These are phyloP conservation scores for Ancistrus triradiatus DNA, from an alignment of 2,113 vertebrate species.

Conservation along the genomic window DNA sequence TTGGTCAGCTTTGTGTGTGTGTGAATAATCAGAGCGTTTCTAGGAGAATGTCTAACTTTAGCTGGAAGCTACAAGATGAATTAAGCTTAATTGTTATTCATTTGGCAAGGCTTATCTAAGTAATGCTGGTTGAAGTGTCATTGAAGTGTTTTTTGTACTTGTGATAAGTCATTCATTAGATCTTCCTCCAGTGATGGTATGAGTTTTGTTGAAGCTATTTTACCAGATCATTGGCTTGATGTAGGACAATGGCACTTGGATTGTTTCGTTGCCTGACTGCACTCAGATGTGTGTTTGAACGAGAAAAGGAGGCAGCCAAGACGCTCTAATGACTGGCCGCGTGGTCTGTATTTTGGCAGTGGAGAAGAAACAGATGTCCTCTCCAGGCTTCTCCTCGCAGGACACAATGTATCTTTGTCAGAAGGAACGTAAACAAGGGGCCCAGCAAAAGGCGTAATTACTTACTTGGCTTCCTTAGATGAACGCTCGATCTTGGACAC, in stretches of 20 bases:
- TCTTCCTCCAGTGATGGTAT: slow-evolving; percentile 13
- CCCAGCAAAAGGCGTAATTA: slow-evolving; percentile 13
- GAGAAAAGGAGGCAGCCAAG: neutral
- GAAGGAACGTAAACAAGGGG: slow-evolving; percentile 14
- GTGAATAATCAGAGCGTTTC: neutral
- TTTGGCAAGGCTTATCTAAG: neutral
- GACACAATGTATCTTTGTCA: slow-evolving; percentile 35
- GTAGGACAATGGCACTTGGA: slow-evolving; percentile 1
- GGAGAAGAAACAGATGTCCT: slow-evolving; percentile 23
- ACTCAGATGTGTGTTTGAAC: neutral
- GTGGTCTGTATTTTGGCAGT: slow-evolving; percentile 18
- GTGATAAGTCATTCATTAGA: neutral
- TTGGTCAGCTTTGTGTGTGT: neutral
- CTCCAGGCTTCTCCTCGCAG: slow-evolving; percentile 11
- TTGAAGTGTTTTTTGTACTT: neutral
- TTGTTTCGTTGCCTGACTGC: slow-evolving; percentile 4
- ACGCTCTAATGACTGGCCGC: slow-evolving; percentile 8
- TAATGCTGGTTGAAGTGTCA: neutral
- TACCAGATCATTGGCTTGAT: no score
- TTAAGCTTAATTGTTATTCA: neutral
- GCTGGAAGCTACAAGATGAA: neutral
- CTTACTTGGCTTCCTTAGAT: neutral
- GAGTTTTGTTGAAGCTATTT: neutral
- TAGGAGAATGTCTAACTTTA: neutral
- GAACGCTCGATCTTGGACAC: neutral